Base-by-base conservation (phyloP, 1,140 invertebrate species). In the Drosophila truncata region DNA sequence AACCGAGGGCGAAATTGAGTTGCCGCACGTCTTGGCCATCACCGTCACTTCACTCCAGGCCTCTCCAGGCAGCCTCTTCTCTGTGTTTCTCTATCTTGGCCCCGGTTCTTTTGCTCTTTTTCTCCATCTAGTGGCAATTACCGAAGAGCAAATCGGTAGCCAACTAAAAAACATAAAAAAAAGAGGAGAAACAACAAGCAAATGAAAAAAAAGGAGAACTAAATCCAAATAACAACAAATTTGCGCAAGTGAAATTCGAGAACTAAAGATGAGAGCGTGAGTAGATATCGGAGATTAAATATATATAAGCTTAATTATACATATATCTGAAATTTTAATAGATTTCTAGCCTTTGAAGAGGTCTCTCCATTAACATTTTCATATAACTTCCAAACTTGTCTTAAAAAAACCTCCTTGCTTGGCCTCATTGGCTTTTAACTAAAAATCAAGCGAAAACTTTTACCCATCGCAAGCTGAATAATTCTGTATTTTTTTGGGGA, bases 101-200 rank as follows among this genome's bases (percentile, higher is more conserved):
- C 31, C 27, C 27, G 20, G 25, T 61, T 59, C 66, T 44, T 13
- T 27, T 5, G 46, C 13, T 23, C 20, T 46, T 23, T 46, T 46
- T 25, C 31, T 6, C 31, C 69, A 70, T 72, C 69, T 72, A 72
- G 69, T 64, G 79, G 78, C 79, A 87, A 87, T 87, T 87, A 88
- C 80, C 61, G 35, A 63, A 66, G 61, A 88, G 67, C 81, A 84
- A 75, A 80, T 76, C 73, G 76, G 79, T 86, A 87, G 83, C 82
- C 44, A 76, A 18, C 54, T 50, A 52, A 61, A 33, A 61, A 49
- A 49, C 3, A 13, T 7, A 4, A 31, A 37, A 27, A 33, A 35
- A 5, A 23, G n/a, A 13, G 6, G 13, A 9, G 8, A 23, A 54
- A 23, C 14, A 31, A 27, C 13, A 13, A 37, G 44, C 4, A 13